Base-by-base conservation (phyloP, 1,140 invertebrate genomes). In the Drosophila obscura region DNA sequence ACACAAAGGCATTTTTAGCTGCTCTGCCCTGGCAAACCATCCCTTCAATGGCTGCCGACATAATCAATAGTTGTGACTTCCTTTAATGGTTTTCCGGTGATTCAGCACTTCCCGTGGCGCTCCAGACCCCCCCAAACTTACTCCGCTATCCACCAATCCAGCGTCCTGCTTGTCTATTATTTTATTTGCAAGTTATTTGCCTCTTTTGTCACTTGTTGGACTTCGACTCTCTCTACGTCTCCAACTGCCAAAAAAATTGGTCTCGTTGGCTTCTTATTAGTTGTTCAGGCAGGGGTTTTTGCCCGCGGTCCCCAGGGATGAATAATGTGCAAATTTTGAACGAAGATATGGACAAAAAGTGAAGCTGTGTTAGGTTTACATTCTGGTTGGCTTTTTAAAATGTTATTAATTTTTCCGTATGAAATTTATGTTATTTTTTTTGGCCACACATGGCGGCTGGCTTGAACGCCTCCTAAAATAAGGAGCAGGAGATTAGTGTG, bases 11-110 rank as follows among this genome's bases (percentile, higher is more conserved):
- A 78, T 73, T 76, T 76, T 76, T 78, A 72, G 60, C 72, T 78
- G 62, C 39, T 52, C 43, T 41, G 19, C 28, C 7, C 19, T 65
- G 26, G 31, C 16, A 28, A 41, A 24, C 59, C 35, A 48, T 45
- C 43, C 48, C 66, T 13, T 39, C 35, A 39, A 4, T 39, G 11
- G 35, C 35, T 13, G 59, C 61, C 74, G 62, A 71, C 80, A 80
- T 83, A 83, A 83, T 83, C 80, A 83, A 80, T 83, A 83, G 80
- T 83, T 83, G 74, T 83, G 80, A 80, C 74, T 83, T 80, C 74
- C 80, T 76, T 83, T 83, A 83, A 83, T 80, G 80, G 80, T 77
- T 80, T 83, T 80, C 80, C 80, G 80, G 80, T 83, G 77, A 83
- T 83, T 80, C 80, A 83, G 69, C 80, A 80, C 77, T 73, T 80